A percentile compares a stretch with the other conserved stretches of the same genome.
Conservation (phyloP, 2,888 invertebrate species). For the Dysmachus trigonus region DNA sequence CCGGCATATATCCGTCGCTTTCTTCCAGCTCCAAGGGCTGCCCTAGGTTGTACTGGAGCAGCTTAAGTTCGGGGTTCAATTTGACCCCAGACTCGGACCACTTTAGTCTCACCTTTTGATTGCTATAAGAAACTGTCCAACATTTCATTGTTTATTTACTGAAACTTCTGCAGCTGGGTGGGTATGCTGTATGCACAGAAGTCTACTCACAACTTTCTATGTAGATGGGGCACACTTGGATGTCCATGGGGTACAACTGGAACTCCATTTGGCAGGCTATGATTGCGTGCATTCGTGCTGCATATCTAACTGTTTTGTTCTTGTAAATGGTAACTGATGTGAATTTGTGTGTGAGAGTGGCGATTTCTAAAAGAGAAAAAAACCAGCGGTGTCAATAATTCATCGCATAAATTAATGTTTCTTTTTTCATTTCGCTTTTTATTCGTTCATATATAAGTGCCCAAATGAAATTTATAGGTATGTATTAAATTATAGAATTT, state of each 20-base stretch:
- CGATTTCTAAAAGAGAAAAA: conserved; percentile 72
- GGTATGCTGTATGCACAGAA: not conserved
- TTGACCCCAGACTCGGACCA: conserved; percentile 81
- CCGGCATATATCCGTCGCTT: conserved; percentile 77
- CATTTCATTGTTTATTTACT: conserved; percentile 46
- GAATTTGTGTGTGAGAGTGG: conserved; percentile 80
- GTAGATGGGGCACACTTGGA: conserved; percentile 83
- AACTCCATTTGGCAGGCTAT: conserved; percentile 90
- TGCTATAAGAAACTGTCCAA: conserved; percentile 78
- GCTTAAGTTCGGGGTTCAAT: conserved; percentile 80
- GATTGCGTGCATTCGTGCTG: conserved; percentile 84
- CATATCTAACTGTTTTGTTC: conserved; percentile 82
- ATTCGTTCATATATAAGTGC: not conserved
- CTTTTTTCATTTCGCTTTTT: not conserved
- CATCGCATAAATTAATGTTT: not conserved
- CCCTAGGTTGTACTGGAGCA: conserved; percentile 82
- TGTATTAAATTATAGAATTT: not conserved
- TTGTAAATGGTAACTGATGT: conserved; percentile 82
- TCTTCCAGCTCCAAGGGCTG: conserved; percentile 77
- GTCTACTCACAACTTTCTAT: conserved; percentile 83
- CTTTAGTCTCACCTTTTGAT: conserved; percentile 76
- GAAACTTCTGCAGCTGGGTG: not conserved
- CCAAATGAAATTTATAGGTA: not conserved
- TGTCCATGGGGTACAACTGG: conserved; percentile 86
- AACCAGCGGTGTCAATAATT: not conserved